phyloP scores from a whole-genome alignment of 2,797 vertebrate species.

The Falco berigora region DNA sequence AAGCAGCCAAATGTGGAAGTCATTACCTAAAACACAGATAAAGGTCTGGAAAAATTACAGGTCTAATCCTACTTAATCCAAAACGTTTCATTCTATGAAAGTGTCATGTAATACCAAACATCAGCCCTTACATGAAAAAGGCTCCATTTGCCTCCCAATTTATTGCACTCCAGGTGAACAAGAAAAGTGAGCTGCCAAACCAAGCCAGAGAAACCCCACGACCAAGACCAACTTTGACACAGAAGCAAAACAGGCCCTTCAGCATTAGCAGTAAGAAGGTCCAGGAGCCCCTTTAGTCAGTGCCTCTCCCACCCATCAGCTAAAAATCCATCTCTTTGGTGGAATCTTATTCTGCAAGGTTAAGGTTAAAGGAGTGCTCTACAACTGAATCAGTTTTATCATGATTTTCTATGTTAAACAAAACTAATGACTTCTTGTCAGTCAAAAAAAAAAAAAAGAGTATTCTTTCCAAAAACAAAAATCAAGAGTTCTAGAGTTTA shows the following conservation, averaged over 20 bases:
- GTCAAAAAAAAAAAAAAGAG: neutral
- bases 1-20: neutral
- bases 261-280: neutral
- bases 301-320: neutral
- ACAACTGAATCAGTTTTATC: neutral
- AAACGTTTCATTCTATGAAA: neutral
- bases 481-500: neutral
- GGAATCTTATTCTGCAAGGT: neutral
- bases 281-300: neutral
- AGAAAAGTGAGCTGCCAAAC: neutral
- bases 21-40: neutral
- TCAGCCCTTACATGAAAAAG: neutral
- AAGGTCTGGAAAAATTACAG: neutral
- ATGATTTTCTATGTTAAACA: neutral
- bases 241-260: neutral
- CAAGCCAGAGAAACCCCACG: neutral
- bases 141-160: neutral
- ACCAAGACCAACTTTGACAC: neutral
- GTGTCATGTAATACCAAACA: fast-evolving
- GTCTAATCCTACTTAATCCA: neutral
- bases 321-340: neutral
- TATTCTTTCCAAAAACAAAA: neutral
- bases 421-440: neutral
- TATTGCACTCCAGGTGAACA: neutral
- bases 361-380: neutral